phyloP scores from a whole-genome alignment of 1,140 invertebrate species.

The Diprion similis region DNA sequence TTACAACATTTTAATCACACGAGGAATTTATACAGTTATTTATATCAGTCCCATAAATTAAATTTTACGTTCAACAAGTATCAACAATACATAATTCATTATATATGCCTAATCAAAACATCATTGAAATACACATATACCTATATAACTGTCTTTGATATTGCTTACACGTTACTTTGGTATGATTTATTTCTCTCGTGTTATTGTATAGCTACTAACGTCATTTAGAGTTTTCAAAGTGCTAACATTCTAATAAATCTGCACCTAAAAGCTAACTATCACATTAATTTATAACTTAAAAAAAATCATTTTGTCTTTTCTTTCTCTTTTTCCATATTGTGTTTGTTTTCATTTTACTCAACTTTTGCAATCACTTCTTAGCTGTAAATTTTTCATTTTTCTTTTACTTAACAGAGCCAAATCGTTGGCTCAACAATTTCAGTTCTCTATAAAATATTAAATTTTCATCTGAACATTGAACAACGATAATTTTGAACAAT shows the following conservation, averaged over 20 bases:
- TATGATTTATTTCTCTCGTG: constrained; percentile 46
- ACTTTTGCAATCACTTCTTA: background rate
- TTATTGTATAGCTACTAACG: constrained; percentile 33
- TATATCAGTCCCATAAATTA: constrained; percentile 21
- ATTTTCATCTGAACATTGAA: background rate
- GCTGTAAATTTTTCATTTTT: constrained; percentile 17
- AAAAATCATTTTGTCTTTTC: constrained; percentile 18
- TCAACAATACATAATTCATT: constrained; percentile 46
- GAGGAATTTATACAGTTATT: constrained; percentile 25
- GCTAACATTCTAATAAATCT: constrained; percentile 45
- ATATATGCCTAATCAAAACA: constrained; percentile 32
- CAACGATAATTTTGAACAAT: background rate
- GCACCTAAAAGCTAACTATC: constrained; percentile 43
- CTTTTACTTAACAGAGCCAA: constrained; percentile 33
- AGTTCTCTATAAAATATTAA: background rate
- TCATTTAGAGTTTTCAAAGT: constrained; percentile 43
- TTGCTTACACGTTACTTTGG: constrained; percentile 55
- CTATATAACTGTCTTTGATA: constrained; percentile 32
- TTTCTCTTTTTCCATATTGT: constrained; percentile 25
- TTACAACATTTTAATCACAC: constrained; percentile 37
- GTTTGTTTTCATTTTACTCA: constrained; percentile 23
- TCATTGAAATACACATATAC: constrained; percentile 44
- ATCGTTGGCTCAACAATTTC: constrained; percentile 27
- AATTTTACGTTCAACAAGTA: constrained; percentile 27
- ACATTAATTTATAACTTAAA: constrained; percentile 50